Evolutionary conservation across 2,113 vertebrate species (phyloP).

Genomic region (Dromas ardeola): DNA sequence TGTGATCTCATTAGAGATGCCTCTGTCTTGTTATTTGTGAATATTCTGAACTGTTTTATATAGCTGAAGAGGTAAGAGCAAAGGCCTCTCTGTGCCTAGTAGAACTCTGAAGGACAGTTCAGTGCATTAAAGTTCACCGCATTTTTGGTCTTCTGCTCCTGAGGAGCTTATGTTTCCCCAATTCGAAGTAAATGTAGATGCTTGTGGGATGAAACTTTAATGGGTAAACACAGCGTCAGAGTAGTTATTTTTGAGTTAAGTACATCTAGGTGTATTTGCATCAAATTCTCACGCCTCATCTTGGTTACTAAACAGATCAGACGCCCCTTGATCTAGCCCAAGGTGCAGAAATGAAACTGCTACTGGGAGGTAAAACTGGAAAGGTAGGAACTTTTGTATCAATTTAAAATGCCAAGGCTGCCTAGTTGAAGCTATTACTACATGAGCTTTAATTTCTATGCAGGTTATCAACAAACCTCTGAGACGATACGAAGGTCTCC

Average conservation of each 20-base stretch:
- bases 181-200: neutral
- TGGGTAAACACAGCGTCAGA: neutral
- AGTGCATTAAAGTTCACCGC: neutral
- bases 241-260: neutral
- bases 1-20: neutral
- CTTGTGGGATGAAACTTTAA: neutral
- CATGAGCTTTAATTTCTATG: neutral
- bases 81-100: neutral
- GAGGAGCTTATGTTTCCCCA: neutral
- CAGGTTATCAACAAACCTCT: slow-evolving; percentile 77
- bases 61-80: neutral
- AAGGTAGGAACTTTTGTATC: slow-evolving; percentile 75
- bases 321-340: slow-evolving; percentile 84
- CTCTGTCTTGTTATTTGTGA: neutral
- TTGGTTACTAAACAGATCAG: slow-evolving; percentile 78
- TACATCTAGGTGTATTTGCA: neutral
- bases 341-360: slow-evolving; percentile 82
- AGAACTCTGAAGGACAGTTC: neutral
- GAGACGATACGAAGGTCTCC: slow-evolving; percentile 84
- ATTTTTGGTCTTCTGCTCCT: neutral
- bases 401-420: neutral
- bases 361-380: slow-evolving; percentile 77
- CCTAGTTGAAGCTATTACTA: neutral
- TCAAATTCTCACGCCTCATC: neutral
- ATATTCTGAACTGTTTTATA: neutral